These are phyloP conservation scores for Augochlora pura DNA, from an alignment of 1,140 invertebrate genomes.

Conservation along the genomic window DNA sequence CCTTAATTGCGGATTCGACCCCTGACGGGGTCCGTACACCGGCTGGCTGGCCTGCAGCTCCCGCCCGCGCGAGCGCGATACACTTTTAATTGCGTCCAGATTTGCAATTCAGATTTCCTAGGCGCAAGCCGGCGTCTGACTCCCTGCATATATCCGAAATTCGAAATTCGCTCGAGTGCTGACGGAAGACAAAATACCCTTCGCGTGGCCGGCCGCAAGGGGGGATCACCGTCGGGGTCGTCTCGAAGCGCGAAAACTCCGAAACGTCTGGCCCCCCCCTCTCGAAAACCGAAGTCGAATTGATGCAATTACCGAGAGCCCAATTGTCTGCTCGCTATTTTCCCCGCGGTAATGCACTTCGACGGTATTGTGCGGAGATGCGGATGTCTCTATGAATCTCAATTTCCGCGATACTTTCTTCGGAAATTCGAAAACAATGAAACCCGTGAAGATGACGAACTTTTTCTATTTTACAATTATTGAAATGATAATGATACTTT, in stretches of 20 bases:
- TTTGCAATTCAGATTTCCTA: conserved; percentile 72
- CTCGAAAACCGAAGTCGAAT: background rate
- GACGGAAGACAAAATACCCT: conserved; percentile 43
- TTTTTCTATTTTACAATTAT: too few relatives aligned
- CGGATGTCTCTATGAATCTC: too few relatives aligned
- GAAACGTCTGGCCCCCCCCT: background rate
- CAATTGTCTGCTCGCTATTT: background rate
- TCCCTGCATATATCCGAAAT: conserved; percentile 55
- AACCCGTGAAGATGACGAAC: too few relatives aligned
- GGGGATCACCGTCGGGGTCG: conserved; percentile 1
- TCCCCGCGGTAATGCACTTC: background rate
- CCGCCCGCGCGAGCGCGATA: conserved; percentile 63
- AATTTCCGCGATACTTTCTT: too few relatives aligned
- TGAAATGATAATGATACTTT: too few relatives aligned
- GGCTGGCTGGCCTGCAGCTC: conserved; percentile 45
- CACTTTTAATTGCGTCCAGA: conserved; percentile 73
- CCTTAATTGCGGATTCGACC: conserved; percentile 71
- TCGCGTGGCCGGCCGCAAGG: conserved; percentile 6
- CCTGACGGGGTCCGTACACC: conserved; percentile 40
- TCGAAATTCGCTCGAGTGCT: conserved; percentile 53
- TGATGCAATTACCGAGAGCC: background rate
- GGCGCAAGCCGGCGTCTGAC: conserved; percentile 45
- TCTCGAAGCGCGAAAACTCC: background rate
- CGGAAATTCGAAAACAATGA: too few relatives aligned
- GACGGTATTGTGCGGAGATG: background rate